These are phyloP conservation scores for Halcyon smyrnensis DNA, from an alignment of 2,797 vertebrate genomes.

Conservation along the genomic window DNA sequence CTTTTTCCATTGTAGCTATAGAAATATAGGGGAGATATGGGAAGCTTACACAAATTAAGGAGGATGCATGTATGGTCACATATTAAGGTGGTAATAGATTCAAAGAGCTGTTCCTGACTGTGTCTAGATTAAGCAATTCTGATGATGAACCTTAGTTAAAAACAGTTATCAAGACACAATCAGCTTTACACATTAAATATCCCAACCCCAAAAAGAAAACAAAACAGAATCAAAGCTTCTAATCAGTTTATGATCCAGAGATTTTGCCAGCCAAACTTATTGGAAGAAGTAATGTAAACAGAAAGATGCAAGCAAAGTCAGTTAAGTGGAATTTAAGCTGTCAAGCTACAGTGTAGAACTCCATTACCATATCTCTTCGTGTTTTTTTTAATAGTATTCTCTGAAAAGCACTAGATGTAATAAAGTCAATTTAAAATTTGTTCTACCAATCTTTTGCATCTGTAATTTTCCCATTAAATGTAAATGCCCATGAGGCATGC, in stretches of 20 bases:
- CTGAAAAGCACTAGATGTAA: constrained; percentile 85
- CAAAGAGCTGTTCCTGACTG: not conserved
- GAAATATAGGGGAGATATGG: not conserved
- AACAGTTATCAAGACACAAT: constrained; percentile 29
- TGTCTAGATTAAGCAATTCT: constrained; percentile 32
- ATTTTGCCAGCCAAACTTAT: constrained; percentile 66
- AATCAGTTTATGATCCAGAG: constrained; percentile 64
- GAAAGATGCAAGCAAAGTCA: constrained; percentile 70
- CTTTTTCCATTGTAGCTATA: not conserved
- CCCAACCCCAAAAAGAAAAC: constrained; percentile 52
- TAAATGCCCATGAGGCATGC: constrained; percentile 88
- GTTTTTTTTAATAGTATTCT: constrained; percentile 87
- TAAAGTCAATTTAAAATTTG: constrained; percentile 89
- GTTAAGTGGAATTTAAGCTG: constrained; percentile 79
- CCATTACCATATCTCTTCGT: constrained; percentile 80
- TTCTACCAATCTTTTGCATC: constrained; percentile 89
- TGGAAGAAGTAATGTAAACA: constrained; percentile 66
- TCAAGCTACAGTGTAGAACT: constrained; percentile 77
- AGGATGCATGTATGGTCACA: not conserved
- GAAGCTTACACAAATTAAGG: constrained; percentile 34
- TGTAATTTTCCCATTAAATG: constrained; percentile 89
- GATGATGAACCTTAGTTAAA: constrained; percentile 47
- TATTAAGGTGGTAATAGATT: constrained; percentile 42
- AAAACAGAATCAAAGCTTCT: constrained; percentile 65
- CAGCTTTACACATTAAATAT: constrained; percentile 32